phyloP scores from a whole-genome alignment of 2,888 invertebrate species.

The Notocelia uddmanniana region DNA sequence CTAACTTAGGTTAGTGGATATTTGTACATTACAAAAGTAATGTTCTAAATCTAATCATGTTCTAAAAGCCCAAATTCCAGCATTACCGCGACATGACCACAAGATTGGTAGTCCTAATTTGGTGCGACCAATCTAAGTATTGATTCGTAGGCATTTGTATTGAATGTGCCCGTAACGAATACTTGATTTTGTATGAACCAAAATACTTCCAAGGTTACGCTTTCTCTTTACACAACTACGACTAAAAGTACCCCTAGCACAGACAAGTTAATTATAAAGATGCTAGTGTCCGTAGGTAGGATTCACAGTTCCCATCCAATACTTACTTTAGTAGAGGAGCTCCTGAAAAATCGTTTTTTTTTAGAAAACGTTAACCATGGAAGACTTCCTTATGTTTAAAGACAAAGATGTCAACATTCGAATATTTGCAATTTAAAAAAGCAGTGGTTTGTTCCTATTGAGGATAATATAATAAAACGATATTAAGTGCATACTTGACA shows the following conservation, averaged over 20 bases:
- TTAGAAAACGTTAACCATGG: too few relatives aligned
- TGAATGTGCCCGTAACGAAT: conserved; percentile 41
- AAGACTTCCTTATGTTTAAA: too few relatives aligned
- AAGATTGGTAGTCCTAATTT: conserved; percentile 43
- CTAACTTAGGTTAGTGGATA: background rate
- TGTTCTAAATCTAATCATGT: background rate
- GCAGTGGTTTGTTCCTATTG: too few relatives aligned
- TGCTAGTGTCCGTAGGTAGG: too few relatives aligned
- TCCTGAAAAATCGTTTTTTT: too few relatives aligned
- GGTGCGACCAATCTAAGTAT: conserved; percentile 34
- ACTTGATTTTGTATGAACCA: conserved; percentile 29
- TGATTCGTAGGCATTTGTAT: conserved; percentile 21
- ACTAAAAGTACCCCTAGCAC: background rate
- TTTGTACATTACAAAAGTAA: background rate
- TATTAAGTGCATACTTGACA: too few relatives aligned
- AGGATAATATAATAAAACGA: too few relatives aligned
- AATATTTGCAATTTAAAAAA: too few relatives aligned
- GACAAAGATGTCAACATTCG: too few relatives aligned
- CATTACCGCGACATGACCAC: conserved; percentile 12
- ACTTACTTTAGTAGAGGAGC: too few relatives aligned
- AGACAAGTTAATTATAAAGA: too few relatives aligned
- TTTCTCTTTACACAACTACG: conserved; percentile 30
- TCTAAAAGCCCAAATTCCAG: background rate
- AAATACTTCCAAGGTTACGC: conserved; percentile 30
- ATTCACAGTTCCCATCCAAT: too few relatives aligned